Base-by-base conservation (phyloP, 1,140 invertebrate genomes). In the Papilio dardanus region DNA sequence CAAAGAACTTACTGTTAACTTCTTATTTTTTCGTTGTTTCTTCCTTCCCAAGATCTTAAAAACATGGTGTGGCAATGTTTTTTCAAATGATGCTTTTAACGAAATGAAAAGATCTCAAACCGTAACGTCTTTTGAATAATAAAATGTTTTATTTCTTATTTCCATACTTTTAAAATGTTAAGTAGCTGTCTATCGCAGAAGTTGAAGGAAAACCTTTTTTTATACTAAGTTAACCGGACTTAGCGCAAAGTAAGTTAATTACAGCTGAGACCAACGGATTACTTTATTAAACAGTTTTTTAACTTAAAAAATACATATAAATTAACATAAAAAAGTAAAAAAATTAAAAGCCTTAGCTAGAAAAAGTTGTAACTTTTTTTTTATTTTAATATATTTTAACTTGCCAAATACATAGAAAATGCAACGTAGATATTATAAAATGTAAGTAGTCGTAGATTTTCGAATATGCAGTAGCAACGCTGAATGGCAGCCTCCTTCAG, bases 401-500 rank as follows among this genome's bases (percentile, higher is more conserved):
- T 46, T n/a, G 5, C n/a, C 21, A 54, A 54, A 24, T 24, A 1
- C 8, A 21, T 54, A 54, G 19, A 54, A 54, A 28, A 54, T 54
- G 21, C 2, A 62, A 28, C 14, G 24, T 16, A 14, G 3, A 62
- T 62, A 62, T 24, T 8, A 42, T 42, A 50, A 50, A 54, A 54
- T 12, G 10, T 54, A 3, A 54, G 50, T 54, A 24, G 21, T 54
- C 21, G 21, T 24, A 54, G 14, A 54, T 54, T 12, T 24, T n/a
- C 21, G 50, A 54, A 54, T 62, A 62, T 62, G 54, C 24, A 62
- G 12, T 62, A 5, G 24, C 16, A 30, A 1, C 21, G 24, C 54
- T 62, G 54, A 62, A 62, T 62, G 24, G 24, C 24, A 62, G 54
- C 54, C 54, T 62, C 21, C 54, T 62, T 62, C 54, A 62, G 10